A percentile compares a stretch with the other conserved stretches of the same genome.
Conservation (phyloP, 2,113 vertebrate genomes). For the Scolopax mira region DNA sequence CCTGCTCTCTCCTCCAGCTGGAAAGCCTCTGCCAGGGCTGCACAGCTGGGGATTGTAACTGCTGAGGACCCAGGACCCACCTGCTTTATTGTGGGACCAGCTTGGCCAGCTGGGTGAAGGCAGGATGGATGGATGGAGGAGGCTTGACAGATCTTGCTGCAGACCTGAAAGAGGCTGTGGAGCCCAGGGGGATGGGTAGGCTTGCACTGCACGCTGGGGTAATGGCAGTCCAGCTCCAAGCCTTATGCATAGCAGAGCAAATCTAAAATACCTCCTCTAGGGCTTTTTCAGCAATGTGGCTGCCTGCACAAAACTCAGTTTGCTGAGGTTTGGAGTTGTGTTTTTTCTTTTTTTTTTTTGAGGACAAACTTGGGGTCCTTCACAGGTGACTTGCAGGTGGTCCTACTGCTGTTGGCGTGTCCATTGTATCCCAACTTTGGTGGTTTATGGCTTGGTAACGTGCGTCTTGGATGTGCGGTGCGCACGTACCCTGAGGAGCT, state of each 20-base stretch:
- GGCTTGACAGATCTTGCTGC: neutral
- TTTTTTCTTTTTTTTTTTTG: neutral
- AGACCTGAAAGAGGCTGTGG: neutral
- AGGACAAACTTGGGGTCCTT: neutral
- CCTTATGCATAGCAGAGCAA: neutral
- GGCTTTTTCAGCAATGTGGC: neutral
- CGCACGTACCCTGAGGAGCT: neutral
- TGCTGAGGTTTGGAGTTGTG: neutral
- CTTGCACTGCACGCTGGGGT: fast-evolving
- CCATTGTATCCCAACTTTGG: neutral
- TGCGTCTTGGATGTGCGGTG: neutral
- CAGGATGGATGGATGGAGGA: neutral
- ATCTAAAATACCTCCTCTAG: neutral
- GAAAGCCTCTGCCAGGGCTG: neutral
- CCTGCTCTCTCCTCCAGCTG: neutral
- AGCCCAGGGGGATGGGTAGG: neutral
- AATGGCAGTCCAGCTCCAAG: neutral
- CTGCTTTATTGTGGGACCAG: neutral
- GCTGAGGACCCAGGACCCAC: neutral
- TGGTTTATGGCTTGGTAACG: neutral
- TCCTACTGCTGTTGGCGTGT: neutral
- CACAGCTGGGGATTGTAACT: neutral
- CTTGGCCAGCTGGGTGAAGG: neutral
- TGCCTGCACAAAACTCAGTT: neutral
- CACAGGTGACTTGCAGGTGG: neutral